phyloP scores from a whole-genome alignment of 2,113 vertebrate genomes.

The Anolis sagrei region DNA sequence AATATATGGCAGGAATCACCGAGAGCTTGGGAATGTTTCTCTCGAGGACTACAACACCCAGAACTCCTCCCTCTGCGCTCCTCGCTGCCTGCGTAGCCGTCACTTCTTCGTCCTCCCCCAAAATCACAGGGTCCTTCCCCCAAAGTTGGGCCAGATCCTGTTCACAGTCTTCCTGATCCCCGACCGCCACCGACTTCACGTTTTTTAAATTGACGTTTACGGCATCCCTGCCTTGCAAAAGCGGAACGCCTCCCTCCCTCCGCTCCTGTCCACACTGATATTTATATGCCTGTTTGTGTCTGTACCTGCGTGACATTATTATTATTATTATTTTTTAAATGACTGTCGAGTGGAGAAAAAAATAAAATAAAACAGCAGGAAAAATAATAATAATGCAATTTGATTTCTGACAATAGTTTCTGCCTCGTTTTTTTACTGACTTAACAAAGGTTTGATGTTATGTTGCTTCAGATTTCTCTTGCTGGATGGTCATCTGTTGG shows the following conservation, averaged over 20 bases:
- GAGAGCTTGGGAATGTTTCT: no score
- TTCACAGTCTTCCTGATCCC: not conserved
- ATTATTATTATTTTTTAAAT: slow-evolving; percentile 16
- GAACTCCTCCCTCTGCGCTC: no score
- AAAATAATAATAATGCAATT: not conserved
- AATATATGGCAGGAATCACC: no score
- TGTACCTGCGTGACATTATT: slow-evolving; percentile 30
- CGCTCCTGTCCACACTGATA: slow-evolving; percentile 6
- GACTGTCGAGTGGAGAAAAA: slow-evolving; percentile 28
- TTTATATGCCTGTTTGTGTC: slow-evolving; percentile 38
- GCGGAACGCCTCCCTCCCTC: not conserved
- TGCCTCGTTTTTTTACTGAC: not conserved
- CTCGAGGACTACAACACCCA: no score
- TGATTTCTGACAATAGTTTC: not conserved
- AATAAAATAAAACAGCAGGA: slow-evolving; percentile 29
- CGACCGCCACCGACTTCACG: no score
- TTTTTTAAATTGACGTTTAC: not conserved
- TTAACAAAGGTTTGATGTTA: not conserved
- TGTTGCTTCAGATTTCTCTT: no score
- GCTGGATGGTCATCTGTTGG: no score
- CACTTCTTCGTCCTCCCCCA: no score
- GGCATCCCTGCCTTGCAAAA: not conserved
- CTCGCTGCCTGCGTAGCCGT: not conserved
- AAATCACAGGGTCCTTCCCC: not conserved
- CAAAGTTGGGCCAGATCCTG: not conserved